Base-by-base conservation (phyloP, 1,140 invertebrate genomes). In the Drosophila parabipectinata region DNA sequence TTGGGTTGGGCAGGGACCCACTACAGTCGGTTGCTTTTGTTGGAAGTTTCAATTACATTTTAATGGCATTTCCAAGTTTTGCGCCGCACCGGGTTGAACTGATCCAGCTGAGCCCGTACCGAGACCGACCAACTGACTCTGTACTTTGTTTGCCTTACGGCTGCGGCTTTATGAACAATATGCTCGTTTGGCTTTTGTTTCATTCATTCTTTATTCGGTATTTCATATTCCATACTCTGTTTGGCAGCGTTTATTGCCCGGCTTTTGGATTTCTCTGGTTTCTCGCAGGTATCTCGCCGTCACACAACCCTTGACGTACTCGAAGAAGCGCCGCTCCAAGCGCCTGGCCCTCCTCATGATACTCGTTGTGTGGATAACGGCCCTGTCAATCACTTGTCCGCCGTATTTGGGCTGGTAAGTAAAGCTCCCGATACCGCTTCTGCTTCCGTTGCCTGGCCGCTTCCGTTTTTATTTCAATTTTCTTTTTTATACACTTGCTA, bases 231-330 rank as follows among this genome's bases (percentile, higher is more conserved):
- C 44, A 21, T 48, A 45, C 61, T 51, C 62, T 62, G 60, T 63
- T 68, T 47, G 15, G 15, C 44, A 47, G 55, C 41, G 63, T 71
- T 67, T 72, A 78, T 78, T 78, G 61, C 59, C 51, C 0, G 50
- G 41, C 62, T 54, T 64, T 54, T 5, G 32, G 8, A 44, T 55
- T 14, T 34, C 61, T 68, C 61, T 63, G 60, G 45, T 66, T 63
- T 48, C 64, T 58, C 73, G 52, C 73, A 90, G 97, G 50, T 98
- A 97, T 92, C 93, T 96, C 54, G 96, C 97, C n/a, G 96, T 98
- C 37, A 97, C 96, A 47, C 95, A 96, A 80, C 96, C 96, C 0
- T 91, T 98, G 53, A 95, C 95, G 68, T 97, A 98, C 92, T 96
- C 96, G 28, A 94, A 95, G 69, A 94, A 95, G 87, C 92, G 96